Conservation (phyloP, 1,140 invertebrate species). For the Apis dorsata region DNA sequence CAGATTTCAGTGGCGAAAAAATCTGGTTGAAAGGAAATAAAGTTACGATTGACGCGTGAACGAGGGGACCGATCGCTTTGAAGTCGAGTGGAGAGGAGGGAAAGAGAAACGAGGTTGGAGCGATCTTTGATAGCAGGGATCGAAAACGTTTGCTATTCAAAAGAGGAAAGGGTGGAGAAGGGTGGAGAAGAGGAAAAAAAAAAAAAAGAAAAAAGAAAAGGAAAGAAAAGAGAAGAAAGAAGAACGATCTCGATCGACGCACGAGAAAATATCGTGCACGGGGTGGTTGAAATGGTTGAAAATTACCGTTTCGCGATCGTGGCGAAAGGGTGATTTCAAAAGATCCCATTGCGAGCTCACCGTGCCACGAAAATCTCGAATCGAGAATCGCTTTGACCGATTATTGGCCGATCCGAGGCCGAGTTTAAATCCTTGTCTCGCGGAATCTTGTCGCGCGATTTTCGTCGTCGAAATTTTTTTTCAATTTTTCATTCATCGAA, state of each 20-base stretch:
- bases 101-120: neutral
- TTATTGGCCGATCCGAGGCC: neutral
- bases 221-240: neutral
- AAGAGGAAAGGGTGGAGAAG: neutral
- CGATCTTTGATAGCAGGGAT: slow-evolving; percentile 9
- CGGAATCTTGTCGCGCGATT: neutral
- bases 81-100: neutral
- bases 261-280: neutral
- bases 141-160: slow-evolving; percentile 13
- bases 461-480: neutral
- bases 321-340: neutral
- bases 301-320: slow-evolving; percentile 29
- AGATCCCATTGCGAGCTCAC: neutral
- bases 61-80: neutral
- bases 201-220: neutral
- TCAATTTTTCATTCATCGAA: no score
- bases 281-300: slow-evolving; percentile 1
- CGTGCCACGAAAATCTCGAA: neutral
- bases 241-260: neutral
- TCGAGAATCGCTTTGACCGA: neutral
- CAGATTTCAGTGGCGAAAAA: neutral
- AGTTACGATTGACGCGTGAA: slow-evolving; percentile 1
- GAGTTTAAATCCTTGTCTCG: neutral
- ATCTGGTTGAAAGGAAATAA: slow-evolving; percentile 16
- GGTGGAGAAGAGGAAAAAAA: neutral